phyloP scores from a whole-genome alignment of 2,113 vertebrate species.

The Microtus ochrogaster region DNA sequence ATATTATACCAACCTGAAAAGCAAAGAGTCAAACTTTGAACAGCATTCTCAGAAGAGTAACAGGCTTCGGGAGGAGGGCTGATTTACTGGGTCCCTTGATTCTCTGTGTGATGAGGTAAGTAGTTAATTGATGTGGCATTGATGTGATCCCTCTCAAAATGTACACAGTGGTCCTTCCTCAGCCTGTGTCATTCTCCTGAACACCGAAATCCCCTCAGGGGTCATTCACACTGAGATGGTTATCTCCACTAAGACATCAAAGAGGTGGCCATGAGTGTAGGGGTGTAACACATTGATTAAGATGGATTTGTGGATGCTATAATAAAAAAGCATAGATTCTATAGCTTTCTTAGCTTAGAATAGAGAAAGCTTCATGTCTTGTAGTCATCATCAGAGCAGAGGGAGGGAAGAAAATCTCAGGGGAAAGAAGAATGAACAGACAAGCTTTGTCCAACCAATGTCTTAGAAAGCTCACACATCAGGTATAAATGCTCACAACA shows the following conservation, averaged over 20 bases:
- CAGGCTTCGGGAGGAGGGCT: not conserved
- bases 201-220: slow-evolving; percentile 43
- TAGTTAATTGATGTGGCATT: slow-evolving; percentile 52
- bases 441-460: not conserved
- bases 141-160: slow-evolving; percentile 7
- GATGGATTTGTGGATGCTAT: slow-evolving; percentile 59
- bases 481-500: slow-evolving; percentile 55
- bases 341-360: slow-evolving; percentile 34
- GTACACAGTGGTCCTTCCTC: not conserved
- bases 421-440: slow-evolving; percentile 54
- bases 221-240: slow-evolving; percentile 39
- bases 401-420: slow-evolving; percentile 46
- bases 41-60: slow-evolving; percentile 31
- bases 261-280: not conserved
- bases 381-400: slow-evolving; percentile 62
- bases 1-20: slow-evolving; percentile 74
- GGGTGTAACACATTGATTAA: slow-evolving; percentile 2
- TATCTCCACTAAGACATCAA: slow-evolving; percentile 37
- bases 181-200: slow-evolving; percentile 51
- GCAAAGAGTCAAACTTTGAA: slow-evolving; percentile 54
- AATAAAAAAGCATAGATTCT: slow-evolving; percentile 57
- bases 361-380: slow-evolving; percentile 59
- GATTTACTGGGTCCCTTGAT: slow-evolving; percentile 54
- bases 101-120: slow-evolving; percentile 54
- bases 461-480: slow-evolving; percentile 45